Conservation (phyloP, 2,797 vertebrate species). For the Enoplosus armatus region DNA sequence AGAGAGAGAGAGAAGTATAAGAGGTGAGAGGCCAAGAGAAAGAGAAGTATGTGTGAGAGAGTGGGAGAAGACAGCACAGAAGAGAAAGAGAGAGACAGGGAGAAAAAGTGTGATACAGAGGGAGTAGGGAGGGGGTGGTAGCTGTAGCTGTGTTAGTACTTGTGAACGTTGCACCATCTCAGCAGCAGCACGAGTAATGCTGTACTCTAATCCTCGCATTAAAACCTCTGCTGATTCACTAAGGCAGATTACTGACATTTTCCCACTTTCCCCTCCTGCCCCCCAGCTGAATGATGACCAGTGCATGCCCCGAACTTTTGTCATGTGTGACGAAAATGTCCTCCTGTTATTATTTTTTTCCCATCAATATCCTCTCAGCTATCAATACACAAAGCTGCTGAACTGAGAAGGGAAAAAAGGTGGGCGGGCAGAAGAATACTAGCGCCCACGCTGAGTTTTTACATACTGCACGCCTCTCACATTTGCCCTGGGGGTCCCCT, state of each 20-base stretch:
- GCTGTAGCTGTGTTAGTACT: constrained; percentile 59
- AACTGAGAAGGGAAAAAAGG: constrained; percentile 42
- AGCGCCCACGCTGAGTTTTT: constrained; percentile 63
- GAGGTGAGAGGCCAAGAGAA: constrained; percentile 71
- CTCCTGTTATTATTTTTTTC: not conserved
- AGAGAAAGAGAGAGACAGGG: constrained; percentile 51
- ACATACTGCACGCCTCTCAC: constrained; percentile 71
- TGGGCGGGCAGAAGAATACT: constrained; percentile 54
- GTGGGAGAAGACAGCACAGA: constrained; percentile 63
- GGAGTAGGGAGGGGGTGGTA: constrained; percentile 63
- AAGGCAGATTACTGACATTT: constrained; percentile 81
- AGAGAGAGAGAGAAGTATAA: constrained; percentile 43
- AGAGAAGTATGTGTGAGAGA: constrained; percentile 63
- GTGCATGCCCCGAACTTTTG: constrained; percentile 38
- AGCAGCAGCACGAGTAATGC: constrained; percentile 71
- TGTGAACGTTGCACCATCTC: constrained; percentile 62
- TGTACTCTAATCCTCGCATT: constrained; percentile 77
- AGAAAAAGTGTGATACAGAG: constrained; percentile 59
- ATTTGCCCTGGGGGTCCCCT: constrained; percentile 63
- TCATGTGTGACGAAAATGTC: constrained; percentile 33
- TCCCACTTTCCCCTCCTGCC: constrained; percentile 60
- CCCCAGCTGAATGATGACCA: constrained; percentile 36
- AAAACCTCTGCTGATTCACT: constrained; percentile 81
- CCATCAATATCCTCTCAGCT: constrained; percentile 32
- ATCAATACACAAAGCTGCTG: constrained; percentile 51